These are phyloP conservation scores for Apteryx mantelli DNA, from an alignment of 2,113 vertebrate species.

Conservation along the genomic window DNA sequence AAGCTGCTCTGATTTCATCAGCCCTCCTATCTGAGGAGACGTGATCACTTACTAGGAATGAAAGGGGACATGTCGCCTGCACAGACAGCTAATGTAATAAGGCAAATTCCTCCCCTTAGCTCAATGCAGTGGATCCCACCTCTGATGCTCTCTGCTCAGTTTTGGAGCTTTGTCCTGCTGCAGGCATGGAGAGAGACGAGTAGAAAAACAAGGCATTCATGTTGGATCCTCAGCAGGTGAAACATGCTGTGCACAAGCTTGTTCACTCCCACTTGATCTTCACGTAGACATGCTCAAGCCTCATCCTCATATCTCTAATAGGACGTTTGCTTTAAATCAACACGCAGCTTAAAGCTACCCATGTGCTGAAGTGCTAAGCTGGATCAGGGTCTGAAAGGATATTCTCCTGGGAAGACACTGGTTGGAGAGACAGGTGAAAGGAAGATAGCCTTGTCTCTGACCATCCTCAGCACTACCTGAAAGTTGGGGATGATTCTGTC, in stretches of 20 bases:
- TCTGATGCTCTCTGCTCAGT: background rate
- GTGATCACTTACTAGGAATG: slow-evolving; percentile 46
- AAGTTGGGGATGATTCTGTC: background rate
- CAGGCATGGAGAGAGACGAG: background rate
- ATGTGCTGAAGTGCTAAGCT: background rate
- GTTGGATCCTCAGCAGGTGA: background rate
- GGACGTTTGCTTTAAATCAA: background rate
- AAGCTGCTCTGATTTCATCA: slow-evolving; percentile 66
- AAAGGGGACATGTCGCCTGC: background rate
- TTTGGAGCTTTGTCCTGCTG: background rate
- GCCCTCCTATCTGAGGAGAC: slow-evolving; percentile 38
- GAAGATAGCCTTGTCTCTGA: background rate
- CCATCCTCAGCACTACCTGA: background rate
- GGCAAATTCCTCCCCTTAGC: background rate
- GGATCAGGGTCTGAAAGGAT: too few species aligned
- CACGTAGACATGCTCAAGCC: background rate
- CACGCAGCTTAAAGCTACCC: background rate
- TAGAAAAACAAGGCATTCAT: background rate
- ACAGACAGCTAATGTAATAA: background rate
- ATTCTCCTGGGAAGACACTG: background rate
- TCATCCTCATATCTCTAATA: background rate
- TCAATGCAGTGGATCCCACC: background rate
- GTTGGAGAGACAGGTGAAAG: background rate
- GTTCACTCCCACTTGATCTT: background rate
- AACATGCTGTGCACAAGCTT: background rate